Base-by-base conservation (phyloP, 2,113 vertebrate species). In the Platysternon megacephalum region DNA sequence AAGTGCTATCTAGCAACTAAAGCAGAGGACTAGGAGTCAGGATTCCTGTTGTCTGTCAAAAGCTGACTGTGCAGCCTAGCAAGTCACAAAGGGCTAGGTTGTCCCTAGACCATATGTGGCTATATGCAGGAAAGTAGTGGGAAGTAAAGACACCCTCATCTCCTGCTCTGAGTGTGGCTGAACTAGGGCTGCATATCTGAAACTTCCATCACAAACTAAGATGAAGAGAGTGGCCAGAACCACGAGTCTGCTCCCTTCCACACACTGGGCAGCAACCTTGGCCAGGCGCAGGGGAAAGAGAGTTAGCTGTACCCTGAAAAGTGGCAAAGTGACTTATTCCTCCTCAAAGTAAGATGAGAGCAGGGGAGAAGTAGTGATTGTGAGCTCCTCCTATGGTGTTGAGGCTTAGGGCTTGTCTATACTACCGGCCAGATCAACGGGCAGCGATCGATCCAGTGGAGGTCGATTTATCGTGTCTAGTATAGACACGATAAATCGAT, bases 181-280 rank as follows among this genome's bases (percentile, higher is more conserved):
- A 86, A 85, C 42, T 46, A 68, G n/a, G 58, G n/a, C 17, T 8
- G 76, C 28, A 4, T 72, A 56, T 48, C 52, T 85, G 83, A 78
- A 61, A 29, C 42, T 4, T 1, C 3, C 12, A 42, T 85, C 13
- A 58, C 14, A 39, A 82, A 87, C 72, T 24, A 87, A 82, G 52
- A 22, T 19, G 26, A 29, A 1, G 1, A 56, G 0, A 0, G 48
- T n/a, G 56, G 52, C 49, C 65, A 28, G 52, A 32, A 79, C 46
- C 0, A 1, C 32, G 56, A n/a, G 44, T 7, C n/a, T 79, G 65
- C 42, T 0, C 0, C 52, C 83, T 22, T 26, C 76, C 6, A 0
- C 0, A 17, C 46, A 12, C 2, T 2, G 29, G 58, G 28, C 58
- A 65, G 58, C 29, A 68, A n/a, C 14, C 32, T 26, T 68, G 65